Evolutionary conservation across 2,113 vertebrate species (phyloP), one percentile per base, ranked within the genome.

Genomic region (Percopsis transmontana): DNA sequence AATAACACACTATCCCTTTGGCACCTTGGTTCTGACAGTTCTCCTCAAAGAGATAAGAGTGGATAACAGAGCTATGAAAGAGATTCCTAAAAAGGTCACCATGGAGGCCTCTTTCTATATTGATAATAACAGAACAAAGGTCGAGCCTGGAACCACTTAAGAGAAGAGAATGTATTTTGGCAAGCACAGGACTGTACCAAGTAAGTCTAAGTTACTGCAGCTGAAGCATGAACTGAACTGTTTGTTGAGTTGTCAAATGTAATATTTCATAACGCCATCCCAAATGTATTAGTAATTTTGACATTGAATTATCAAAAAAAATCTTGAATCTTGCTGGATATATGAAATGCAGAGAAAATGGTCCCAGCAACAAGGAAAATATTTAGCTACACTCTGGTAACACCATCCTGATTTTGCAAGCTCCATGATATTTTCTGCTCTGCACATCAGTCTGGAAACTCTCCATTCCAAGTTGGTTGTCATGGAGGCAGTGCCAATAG

Each of bases 111-210:
- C 60, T 66, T 59, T 58, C 74, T 15, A 16, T 15, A 27, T 68
- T 81, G 62, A 48, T 76, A 72, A 75, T 83, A 61, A 76, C 77
- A 85, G 75, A 65, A 77, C 79, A 81, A 70, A 62, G 48, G 60
- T 72, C 8, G 33, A 57, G 48, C 60, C 56, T 72, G 63, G 50
- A 75, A 38, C 20, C 2, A 58, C 42, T 42, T n/a, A 27, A 23
- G 27, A 27, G 10, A 27, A 23, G 27, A 27, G 10, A 11, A 23
- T 21, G 39, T 68, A 11, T 52, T 60, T 69, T 47, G 6, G 2
- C 57, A 42, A 20, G 48, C 33, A n/a, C 63, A 57, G 59, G 23
- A 60, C 42, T 42, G 65, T 54, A 64, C 18, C 66, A 19, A 15
- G n/a, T 5, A n/a, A 16, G 24, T 56, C 21, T 39, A n/a, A 23